Evolutionary conservation across 1,140 invertebrate species (phyloP).

Genomic region (Adelges cooleyi): DNA sequence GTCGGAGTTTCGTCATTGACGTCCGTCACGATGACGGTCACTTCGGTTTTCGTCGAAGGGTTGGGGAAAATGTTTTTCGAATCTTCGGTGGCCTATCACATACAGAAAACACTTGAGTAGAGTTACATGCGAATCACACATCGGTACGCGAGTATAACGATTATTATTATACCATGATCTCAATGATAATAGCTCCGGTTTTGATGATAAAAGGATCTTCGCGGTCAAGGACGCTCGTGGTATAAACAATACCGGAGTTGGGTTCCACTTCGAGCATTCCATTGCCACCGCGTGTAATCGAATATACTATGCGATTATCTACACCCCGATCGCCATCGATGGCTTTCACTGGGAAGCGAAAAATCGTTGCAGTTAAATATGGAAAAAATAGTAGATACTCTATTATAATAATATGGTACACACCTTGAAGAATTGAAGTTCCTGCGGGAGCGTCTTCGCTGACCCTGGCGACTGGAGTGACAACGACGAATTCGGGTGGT

Average conservation of each 20-base stretch:
- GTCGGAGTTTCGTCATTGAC: constrained; percentile 86
- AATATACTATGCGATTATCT: constrained; percentile 76
- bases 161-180: constrained; percentile 53
- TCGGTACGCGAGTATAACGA: neutral
- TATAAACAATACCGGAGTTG: constrained; percentile 66
- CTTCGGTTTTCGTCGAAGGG: constrained; percentile 71
- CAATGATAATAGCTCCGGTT: constrained; percentile 75
- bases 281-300: constrained; percentile 60
- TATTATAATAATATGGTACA: too few species aligned
- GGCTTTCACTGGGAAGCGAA: constrained; percentile 65
- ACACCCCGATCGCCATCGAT: constrained; percentile 84
- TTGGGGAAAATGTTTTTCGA: constrained; percentile 47
- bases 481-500: constrained; percentile 76
- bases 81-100: constrained; percentile 55
- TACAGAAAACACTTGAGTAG: neutral
- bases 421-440: constrained; percentile 68
- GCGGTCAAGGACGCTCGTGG: constrained; percentile 61
- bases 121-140: neutral
- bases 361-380: neutral
- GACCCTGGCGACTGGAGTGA: constrained; percentile 72
- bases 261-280: constrained; percentile 63
- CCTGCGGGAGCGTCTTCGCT: constrained; percentile 72
- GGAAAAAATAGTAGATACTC: neutral
- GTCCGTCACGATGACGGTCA: constrained; percentile 86
- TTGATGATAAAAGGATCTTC: constrained; percentile 63